Evolutionary conservation across 2,113 vertebrate genomes (phyloP), one percentile per base, ranked within the genome.

Genomic region (Phrynosoma platyrhinos): DNA sequence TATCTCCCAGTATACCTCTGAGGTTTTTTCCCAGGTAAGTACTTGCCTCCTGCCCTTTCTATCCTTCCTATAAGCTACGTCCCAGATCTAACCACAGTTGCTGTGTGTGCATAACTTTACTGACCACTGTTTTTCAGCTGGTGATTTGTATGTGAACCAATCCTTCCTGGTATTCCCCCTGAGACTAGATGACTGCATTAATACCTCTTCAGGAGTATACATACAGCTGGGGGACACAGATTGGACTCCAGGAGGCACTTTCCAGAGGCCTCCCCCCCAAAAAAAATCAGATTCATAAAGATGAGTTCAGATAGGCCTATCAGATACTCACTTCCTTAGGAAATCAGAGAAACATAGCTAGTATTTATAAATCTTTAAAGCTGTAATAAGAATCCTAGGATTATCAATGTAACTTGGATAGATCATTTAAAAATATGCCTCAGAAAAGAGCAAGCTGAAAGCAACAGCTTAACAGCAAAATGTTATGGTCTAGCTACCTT

Each of bases 131-230:
- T 86, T 86, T 78, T n/a, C 18, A 77, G 23, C 32, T 77, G 23
- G 42, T 58, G 69, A 18, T 53, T 84, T 76, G 58, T 58, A 86
- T 32, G 40, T 30, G 76, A 79, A 42, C 84, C 75, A 86, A 7
- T 27, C 40, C 9, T 16, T n/a, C 58, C 84, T n/a, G 10, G n/a
- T 78, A 40, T 23, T 72, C 74, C 47, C 55, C 58, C 40, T 0
- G 1, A 52, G 21, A 69, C 30, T 68, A 27, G 84, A 86, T 36
- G 40, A 40, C 30, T 3, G 1, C 30, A 68, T 79, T 86, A 68
- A 79, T 12, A 47, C 58, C 75, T 69, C 84, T 23, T 13, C 84
- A 79, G 14, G 84, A 79, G 84, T 79, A 86, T 75, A 86, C 69
- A n/a, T 86, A 62, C 42, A 69, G 62, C 75, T 86, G 76, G 40